Evolutionary conservation across 2,113 vertebrate genomes (phyloP), one percentile per base, ranked within the genome.

Genomic region (human (Homo sapiens)): DNA sequence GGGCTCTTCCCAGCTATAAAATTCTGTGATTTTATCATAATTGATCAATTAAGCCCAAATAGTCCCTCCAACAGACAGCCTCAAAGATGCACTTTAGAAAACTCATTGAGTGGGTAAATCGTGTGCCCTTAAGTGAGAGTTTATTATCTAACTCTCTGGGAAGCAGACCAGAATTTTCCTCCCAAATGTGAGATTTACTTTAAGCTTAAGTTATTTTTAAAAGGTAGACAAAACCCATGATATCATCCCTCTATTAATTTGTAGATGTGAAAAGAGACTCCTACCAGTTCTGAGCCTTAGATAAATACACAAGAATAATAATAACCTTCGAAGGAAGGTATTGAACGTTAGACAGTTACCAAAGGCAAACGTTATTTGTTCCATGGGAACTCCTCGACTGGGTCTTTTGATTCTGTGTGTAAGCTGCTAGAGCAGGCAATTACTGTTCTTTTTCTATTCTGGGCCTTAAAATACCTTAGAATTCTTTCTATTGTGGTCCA

Each of bases 151-250:
- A 89, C n/a, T 76, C 94, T 97, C 96, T 94, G 97, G 97, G 98
- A 97, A 98, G 94, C 50, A 17, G 80, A 96, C 97, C 97, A 97
- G 92, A 95, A 97, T 96, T 96, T 68, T 95, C 95, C 76, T 96
- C 92, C 97, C 84, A 75, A 95, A 98, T 68, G 95, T 55, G 92
- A 97, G 97, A 92, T 96, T 96, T 96, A 87, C 90, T 92, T 97
- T 95, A 50, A 97, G 90, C 94, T 94, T 45, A 98, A 96, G 94
- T 96, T 98, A 98, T 98, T 98, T 98, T 98, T 97, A 97, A 97
- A 98, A 97, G 84, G 84, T 59, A 98, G 97, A 81, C 92, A 96
- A 98, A 98, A 81, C 96, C 94, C 89, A 94, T 92, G 95, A 98
- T 97, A 98, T 98, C 96, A 96, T 92, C 83, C 68, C 87, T 81